Evolutionary conservation across 2,888 invertebrate species (phyloP).

Genomic region (Alsophila aescularia): DNA sequence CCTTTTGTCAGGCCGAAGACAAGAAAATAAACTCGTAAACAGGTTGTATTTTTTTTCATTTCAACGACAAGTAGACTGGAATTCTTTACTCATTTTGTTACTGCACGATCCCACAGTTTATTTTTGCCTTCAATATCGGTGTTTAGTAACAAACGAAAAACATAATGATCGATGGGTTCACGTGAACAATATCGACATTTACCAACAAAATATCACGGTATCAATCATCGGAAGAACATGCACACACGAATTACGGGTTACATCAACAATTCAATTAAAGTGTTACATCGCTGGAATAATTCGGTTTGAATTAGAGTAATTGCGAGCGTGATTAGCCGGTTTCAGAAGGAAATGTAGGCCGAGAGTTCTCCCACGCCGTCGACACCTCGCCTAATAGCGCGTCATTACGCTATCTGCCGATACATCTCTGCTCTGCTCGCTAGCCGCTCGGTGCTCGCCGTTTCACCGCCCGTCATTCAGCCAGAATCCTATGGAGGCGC

Average conservation of each 20-base stretch:
- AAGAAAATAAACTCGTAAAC: slow-evolving; percentile 60
- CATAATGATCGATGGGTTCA: slow-evolving; percentile 36
- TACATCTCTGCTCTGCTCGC: slow-evolving; percentile 62
- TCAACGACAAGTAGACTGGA: slow-evolving; percentile 50
- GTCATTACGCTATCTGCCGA: slow-evolving; percentile 78
- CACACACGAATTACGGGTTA: slow-evolving; percentile 51
- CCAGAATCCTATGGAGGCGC: too few relatives aligned
- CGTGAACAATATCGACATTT: slow-evolving; percentile 47
- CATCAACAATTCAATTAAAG: slow-evolving; percentile 80
- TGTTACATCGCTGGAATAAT: slow-evolving; percentile 73
- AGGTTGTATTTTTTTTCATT: slow-evolving; percentile 64
- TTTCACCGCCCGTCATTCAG: background rate
- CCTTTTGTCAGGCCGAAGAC: slow-evolving; percentile 45
- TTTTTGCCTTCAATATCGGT: slow-evolving; percentile 28
- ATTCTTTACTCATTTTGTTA: slow-evolving; percentile 40
- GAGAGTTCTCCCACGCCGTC: slow-evolving; percentile 75
- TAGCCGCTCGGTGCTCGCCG: slow-evolving; percentile 1
- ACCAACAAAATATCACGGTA: slow-evolving; percentile 52
- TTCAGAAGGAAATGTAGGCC: slow-evolving; percentile 70
- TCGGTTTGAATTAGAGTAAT: slow-evolving; percentile 79
- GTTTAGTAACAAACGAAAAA: slow-evolving; percentile 17
- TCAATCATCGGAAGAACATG: slow-evolving; percentile 55
- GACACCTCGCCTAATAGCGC: slow-evolving; percentile 77
- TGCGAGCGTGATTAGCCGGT: slow-evolving; percentile 73
- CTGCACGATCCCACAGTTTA: slow-evolving; percentile 37